A percentile compares a stretch with the other conserved stretches of the same genome.
phyloP scores from a whole-genome alignment of 1,140 invertebrate genomes.

The Drosophila murphyi region DNA sequence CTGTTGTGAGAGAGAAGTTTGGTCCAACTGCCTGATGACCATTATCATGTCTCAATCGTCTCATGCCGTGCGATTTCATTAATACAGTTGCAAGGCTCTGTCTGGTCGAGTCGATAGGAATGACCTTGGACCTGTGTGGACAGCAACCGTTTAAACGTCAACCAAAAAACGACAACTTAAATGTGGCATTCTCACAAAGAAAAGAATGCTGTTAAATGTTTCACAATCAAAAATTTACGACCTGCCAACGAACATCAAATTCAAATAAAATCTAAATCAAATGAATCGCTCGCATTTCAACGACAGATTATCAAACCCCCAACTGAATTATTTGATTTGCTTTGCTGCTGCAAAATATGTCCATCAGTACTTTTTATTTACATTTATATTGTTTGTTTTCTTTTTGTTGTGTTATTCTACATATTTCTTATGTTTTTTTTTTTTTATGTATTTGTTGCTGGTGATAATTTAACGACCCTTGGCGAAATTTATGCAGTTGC shows the following conservation, averaged over 20 bases:
- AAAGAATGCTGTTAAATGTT: slow-evolving; percentile 24
- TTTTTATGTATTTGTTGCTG: slow-evolving; percentile 10
- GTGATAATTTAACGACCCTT: slow-evolving; percentile 61
- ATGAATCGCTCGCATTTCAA: slow-evolving; percentile 62
- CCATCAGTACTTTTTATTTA: slow-evolving; percentile 37
- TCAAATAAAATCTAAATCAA: slow-evolving; percentile 61
- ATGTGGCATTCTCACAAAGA: not conserved
- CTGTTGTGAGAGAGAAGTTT: slow-evolving; percentile 60
- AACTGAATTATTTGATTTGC: slow-evolving; percentile 26
- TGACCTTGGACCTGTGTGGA: slow-evolving; percentile 54
- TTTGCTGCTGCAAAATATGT: slow-evolving; percentile 65
- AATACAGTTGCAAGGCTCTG: slow-evolving; percentile 50
- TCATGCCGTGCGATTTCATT: slow-evolving; percentile 54
- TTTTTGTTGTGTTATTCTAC: slow-evolving; percentile 26
- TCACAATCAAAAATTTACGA: slow-evolving; percentile 55
- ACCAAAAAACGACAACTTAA: slow-evolving; percentile 23
- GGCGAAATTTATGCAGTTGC: slow-evolving; percentile 65
- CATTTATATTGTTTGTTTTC: slow-evolving; percentile 21
- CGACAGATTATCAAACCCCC: slow-evolving; percentile 51
- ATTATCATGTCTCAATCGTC: slow-evolving; percentile 73
- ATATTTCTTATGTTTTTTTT: slow-evolving; percentile 21
- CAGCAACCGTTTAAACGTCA: slow-evolving; percentile 6
- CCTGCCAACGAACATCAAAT: slow-evolving; percentile 31
- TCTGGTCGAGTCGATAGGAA: slow-evolving; percentile 53
- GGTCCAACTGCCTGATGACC: slow-evolving; percentile 49